Evolutionary conservation across 2,888 invertebrate genomes (phyloP).

Genomic region (Sycophila texana): DNA sequence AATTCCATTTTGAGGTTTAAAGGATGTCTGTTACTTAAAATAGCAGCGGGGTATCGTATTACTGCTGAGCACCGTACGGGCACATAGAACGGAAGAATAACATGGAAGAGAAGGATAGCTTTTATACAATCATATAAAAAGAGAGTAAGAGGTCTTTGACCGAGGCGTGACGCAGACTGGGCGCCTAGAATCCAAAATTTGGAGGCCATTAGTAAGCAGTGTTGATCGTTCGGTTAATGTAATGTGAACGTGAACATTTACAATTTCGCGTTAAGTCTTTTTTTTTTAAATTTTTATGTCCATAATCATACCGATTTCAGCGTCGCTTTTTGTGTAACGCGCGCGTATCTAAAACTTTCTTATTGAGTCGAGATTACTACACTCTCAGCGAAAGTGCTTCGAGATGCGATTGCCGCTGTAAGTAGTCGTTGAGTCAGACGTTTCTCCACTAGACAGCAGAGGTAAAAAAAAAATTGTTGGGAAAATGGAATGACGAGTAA

Average conservation of each 20-base stretch:
- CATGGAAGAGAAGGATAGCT: constrained; percentile 26
- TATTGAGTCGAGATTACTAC: constrained; percentile 26
- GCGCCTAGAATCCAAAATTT: constrained; percentile 32
- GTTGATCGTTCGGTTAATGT: background rate
- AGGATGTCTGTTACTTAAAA: constrained; percentile 28
- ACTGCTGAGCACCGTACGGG: constrained; percentile 1
- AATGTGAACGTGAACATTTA: background rate
- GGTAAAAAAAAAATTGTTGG: background rate
- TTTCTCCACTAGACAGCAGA: constrained; percentile 4
- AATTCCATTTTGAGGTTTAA: constrained; percentile 25
- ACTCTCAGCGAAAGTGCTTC: constrained; percentile 18
- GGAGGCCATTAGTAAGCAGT: background rate
- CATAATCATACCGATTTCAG: background rate
- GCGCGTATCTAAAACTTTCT: constrained; percentile 21
- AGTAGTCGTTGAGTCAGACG: constrained; percentile 13
- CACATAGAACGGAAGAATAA: constrained; percentile 18
- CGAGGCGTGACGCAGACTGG: constrained; percentile 30
- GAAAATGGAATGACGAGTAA: constrained; percentile 4
- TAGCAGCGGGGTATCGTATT: constrained; percentile 33
- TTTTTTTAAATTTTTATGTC: background rate
- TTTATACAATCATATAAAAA: constrained; percentile 47
- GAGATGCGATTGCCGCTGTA: constrained; percentile 32
- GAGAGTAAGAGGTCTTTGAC: constrained; percentile 46
- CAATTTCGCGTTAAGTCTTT: background rate
- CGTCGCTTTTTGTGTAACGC: background rate